Conservation (phyloP, 2,888 invertebrate genomes). For the Crepidodera aurea region DNA sequence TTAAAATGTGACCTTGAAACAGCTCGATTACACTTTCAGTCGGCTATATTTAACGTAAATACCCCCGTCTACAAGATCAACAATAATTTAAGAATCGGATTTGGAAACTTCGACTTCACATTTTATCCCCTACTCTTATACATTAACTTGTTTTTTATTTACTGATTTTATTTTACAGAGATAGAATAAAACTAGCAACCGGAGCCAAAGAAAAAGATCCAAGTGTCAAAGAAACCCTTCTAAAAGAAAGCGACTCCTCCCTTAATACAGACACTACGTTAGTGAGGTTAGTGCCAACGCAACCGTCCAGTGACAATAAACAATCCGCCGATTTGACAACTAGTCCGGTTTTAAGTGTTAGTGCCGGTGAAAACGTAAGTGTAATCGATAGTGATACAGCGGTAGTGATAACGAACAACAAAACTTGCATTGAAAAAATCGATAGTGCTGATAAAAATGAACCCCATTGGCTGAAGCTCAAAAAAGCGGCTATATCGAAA, state of each 20-base stretch:
- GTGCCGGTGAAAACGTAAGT: slow-evolving; percentile 9
- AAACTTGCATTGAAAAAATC: slow-evolving; percentile 46
- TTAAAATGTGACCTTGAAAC: too few species aligned
- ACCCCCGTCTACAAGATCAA: too few species aligned
- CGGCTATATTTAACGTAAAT: too few species aligned
- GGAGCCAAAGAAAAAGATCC: slow-evolving; percentile 50
- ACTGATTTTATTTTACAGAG: slow-evolving; percentile 38
- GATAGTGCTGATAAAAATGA: slow-evolving; percentile 61
- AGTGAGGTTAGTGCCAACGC: slow-evolving; percentile 39
- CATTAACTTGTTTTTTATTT: too few species aligned
- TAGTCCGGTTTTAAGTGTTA: slow-evolving; percentile 13
- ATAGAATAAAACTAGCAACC: slow-evolving; percentile 54
- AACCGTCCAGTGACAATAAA: slow-evolving; percentile 50
- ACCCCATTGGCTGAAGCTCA: slow-evolving; percentile 76
- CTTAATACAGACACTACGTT: slow-evolving; percentile 42
- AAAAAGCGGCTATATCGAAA: slow-evolving; percentile 74
- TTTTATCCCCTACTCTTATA: too few species aligned
- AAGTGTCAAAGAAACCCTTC: slow-evolving; percentile 45
- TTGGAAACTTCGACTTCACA: too few species aligned
- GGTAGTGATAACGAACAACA: slow-evolving; percentile 30
- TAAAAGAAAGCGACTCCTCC: slow-evolving; percentile 49
- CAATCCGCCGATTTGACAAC: slow-evolving; percentile 23
- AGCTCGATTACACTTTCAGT: too few species aligned
- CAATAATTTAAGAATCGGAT: too few species aligned
- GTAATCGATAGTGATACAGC: slow-evolving; percentile 53